Conservation (phyloP, 1,140 invertebrate genomes). For the Vanessa tameamea region DNA sequence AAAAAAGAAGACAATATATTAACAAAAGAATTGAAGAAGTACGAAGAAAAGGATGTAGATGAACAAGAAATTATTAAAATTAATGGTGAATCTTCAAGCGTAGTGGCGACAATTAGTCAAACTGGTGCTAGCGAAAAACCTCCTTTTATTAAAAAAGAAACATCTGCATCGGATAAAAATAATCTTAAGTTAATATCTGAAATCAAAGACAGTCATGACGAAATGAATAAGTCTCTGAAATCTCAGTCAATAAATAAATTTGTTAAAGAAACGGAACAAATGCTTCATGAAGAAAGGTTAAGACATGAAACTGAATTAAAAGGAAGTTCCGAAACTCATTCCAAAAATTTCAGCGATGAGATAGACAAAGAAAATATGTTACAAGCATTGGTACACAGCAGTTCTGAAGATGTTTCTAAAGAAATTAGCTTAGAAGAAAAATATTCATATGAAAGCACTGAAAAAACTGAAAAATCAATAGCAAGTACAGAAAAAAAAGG, state of each 20-base stretch:
- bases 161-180: not conserved
- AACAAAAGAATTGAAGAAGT: slow-evolving; percentile 37
- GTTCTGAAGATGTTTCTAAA: slow-evolving; percentile 73
- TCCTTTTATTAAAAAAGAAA: not conserved
- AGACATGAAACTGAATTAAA: slow-evolving; percentile 33
- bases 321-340: slow-evolving; percentile 17
- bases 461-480: slow-evolving; percentile 55
- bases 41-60: slow-evolving; percentile 44
- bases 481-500: slow-evolving; percentile 16
- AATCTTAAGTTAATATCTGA: slow-evolving; percentile 1
- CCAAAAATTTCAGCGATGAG: slow-evolving; percentile 45
- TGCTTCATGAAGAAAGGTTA: slow-evolving; percentile 42
- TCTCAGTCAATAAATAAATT: slow-evolving; percentile 18
- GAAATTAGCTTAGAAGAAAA: slow-evolving; percentile 74
- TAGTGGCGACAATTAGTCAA: not conserved
- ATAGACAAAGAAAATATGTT: slow-evolving; percentile 46
- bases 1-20: not conserved
- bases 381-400: slow-evolving; percentile 50
- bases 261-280: slow-evolving; percentile 42
- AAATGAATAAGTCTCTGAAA: slow-evolving; percentile 20
- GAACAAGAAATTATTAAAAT: slow-evolving; percentile 2
- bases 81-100: slow-evolving; percentile 5
- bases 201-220: slow-evolving; percentile 21
- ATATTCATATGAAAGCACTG: slow-evolving; percentile 67
- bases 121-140: not conserved